Evolutionary conservation across 2,797 vertebrate species (phyloP).

Genomic region (Astyanax mexicanus): DNA sequence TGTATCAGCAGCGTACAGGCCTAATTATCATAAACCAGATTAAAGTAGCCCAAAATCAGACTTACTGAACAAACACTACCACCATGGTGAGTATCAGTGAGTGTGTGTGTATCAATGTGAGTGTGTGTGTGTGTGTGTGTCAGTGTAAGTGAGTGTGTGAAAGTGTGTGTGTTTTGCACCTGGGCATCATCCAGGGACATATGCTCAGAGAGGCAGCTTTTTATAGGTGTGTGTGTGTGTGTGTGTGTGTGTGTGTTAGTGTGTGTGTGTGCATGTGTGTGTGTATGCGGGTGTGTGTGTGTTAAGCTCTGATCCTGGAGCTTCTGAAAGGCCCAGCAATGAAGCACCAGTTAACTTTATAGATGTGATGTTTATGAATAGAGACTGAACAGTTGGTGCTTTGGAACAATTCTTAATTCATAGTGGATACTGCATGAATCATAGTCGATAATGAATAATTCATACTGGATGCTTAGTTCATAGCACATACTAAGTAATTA

Average conservation of each 20-base stretch:
- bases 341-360: too few species aligned
- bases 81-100: background rate
- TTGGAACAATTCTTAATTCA: too few species aligned
- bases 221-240: conserved; percentile 37
- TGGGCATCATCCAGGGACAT: conserved; percentile 30
- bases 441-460: too few species aligned
- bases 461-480: too few species aligned
- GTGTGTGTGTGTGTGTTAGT: conserved; percentile 31
- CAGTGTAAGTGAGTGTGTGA: conserved; percentile 16
- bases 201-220: conserved; percentile 16
- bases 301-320: background rate
- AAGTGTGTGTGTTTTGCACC: conserved; percentile 27
- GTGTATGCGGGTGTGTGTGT: background rate
- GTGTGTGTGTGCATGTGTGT: conserved; percentile 33
- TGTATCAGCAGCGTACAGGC: conserved; percentile 23
- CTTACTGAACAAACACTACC: background rate
- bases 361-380: too few species aligned
- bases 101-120: background rate
- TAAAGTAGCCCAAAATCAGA: conserved; percentile 40
- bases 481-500: too few species aligned
- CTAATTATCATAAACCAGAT: conserved; percentile 40
- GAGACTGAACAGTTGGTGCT: too few species aligned
- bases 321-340: too few species aligned
- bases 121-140: conserved; percentile 1
- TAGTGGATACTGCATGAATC: too few species aligned